These are phyloP conservation scores for Ellobium chinense DNA, from an alignment of 2,888 invertebrate genomes.

Conservation along the genomic window DNA sequence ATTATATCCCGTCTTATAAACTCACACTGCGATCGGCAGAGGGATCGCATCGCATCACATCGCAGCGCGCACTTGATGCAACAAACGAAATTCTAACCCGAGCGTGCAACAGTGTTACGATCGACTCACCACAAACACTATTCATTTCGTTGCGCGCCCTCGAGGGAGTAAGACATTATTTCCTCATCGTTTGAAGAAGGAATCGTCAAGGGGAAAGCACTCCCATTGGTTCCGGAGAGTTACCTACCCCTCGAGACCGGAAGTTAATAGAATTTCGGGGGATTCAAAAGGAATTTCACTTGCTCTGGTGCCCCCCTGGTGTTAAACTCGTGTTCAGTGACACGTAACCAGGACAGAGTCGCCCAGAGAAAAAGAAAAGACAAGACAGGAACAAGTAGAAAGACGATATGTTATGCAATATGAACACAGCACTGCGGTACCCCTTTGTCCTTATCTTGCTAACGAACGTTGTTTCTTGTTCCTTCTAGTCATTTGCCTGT, in stretches of 20 bases:
- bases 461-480: no score
- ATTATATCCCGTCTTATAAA: no score
- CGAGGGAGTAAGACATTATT: constrained; percentile 8
- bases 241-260: not conserved
- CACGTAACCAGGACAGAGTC: no score
- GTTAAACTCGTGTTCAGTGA: not conserved
- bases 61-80: not conserved
- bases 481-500: no score
- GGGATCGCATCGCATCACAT: no score
- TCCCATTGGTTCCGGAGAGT: not conserved
- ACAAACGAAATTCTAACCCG: not conserved
- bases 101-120: not conserved
- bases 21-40: no score
- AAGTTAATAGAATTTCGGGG: not conserved
- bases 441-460: no score
- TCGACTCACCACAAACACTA: not conserved
- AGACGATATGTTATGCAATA: no score
- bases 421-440: no score
- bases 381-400: no score
- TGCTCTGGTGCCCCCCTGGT: not conserved
- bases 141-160: not conserved
- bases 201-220: not conserved
- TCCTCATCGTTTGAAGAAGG: constrained; percentile 19
- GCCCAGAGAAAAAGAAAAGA: no score
- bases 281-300: not conserved